Evolutionary conservation across 1,140 invertebrate genomes (phyloP), one percentile per base, ranked within the genome.

Genomic region (Augochlora pura): DNA sequence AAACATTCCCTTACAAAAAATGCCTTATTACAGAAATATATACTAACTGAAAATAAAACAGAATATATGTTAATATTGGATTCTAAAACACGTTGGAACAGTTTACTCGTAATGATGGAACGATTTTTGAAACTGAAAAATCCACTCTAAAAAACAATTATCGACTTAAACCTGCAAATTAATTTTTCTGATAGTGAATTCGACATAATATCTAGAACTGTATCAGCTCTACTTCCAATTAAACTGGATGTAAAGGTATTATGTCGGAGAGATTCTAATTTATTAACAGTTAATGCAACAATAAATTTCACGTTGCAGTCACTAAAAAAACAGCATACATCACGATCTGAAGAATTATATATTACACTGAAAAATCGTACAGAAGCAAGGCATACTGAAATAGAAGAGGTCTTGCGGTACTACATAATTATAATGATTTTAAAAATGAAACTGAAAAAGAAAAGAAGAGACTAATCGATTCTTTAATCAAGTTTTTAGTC

Each of bases 381-480:
- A 39, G 39, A 39, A 39, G 39, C 39, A 39, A 8, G 39, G 39
- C 39, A 39, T 39, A 39, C 39, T 8, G 39, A 39, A 39, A 39
- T 39, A 39, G 39, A 39, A 5, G 39, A 39, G 3, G 39, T 39
- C 39, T 39, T 8, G 39, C 39, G 39, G 8, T 8, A 39, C 39
- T 39, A 8, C 65, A 67, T 67, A 67, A 49, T 67, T 67, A 67
- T 67, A 67, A 67, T 67, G 65, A 67, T 67, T 67, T 67, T 52
- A n/a, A n/a, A n/a, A n/a, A n/a, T n/a, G n/a, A n/a, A n/a, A n/a
- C n/a, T n/a, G n/a, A n/a, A n/a, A n/a, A 67, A 67, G 65, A 67
- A 67, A 27, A 67, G 0, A 64, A 64, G 62, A 64, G 62, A 64
- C 62, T 64, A 64, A 39, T 27, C 62, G 32, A 64, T 64, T 64